Evolutionary conservation across 2,888 invertebrate genomes (phyloP).

Genomic region (Diarsia mendica): DNA sequence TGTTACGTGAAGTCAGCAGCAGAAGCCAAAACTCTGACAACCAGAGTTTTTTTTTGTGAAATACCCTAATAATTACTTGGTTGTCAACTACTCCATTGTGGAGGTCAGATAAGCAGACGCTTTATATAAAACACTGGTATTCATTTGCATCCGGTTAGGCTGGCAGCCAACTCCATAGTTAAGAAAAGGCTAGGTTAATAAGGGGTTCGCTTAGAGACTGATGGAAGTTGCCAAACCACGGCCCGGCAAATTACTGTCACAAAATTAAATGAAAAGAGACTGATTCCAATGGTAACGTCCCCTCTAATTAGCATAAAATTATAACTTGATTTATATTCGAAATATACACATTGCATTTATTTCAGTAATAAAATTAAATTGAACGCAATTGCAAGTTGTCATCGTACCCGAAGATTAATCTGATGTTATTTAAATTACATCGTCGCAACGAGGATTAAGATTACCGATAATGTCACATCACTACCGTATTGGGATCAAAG

Average conservation of each 20-base stretch:
- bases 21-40: too few relatives aligned
- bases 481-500: slow-evolving; percentile 63
- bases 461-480: slow-evolving; percentile 67
- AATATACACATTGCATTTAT: slow-evolving; percentile 8
- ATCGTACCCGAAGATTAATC: slow-evolving; percentile 48
- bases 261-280: background rate
- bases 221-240: too few relatives aligned
- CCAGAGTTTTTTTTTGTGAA: too few relatives aligned
- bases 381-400: slow-evolving; percentile 49
- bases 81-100: too few relatives aligned
- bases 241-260: too few relatives aligned
- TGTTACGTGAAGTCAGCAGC: too few relatives aligned
- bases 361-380: background rate
- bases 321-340: background rate
- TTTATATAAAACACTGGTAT: too few relatives aligned
- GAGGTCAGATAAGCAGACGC: too few relatives aligned
- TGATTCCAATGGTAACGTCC: background rate
- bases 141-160: too few relatives aligned
- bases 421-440: slow-evolving; percentile 65
- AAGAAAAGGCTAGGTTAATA: too few relatives aligned
- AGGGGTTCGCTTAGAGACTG: background rate
- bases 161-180: too few relatives aligned
- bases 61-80: too few relatives aligned
- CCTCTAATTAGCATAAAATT: background rate
- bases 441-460: slow-evolving; percentile 59